phyloP scores from a whole-genome alignment of 2,888 invertebrate species.

The Lasius platythorax region DNA sequence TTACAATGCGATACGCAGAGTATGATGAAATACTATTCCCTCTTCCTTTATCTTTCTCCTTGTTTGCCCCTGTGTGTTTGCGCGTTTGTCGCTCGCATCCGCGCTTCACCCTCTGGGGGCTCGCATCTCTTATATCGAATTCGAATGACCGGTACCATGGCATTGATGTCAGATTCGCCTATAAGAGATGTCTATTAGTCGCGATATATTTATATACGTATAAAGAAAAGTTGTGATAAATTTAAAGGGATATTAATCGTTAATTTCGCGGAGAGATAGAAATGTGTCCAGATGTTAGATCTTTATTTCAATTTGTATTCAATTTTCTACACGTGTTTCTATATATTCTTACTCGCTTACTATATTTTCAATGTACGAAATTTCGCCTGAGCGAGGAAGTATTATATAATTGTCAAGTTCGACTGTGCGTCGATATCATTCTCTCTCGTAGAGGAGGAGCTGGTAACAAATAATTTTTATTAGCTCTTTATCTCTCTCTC shows the following conservation, averaged over 20 bases:
- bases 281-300: background rate
- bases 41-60: constrained; percentile 38
- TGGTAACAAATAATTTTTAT: background rate
- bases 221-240: background rate
- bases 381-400: background rate
- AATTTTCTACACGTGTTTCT: background rate
- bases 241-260: background rate
- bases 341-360: background rate
- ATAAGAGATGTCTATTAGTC: constrained; percentile 36
- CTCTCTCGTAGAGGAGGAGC: background rate
- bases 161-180: constrained; percentile 3
- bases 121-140: constrained; percentile 52
- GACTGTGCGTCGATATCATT: background rate
- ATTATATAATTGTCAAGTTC: background rate
- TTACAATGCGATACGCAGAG: constrained; percentile 55
- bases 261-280: background rate
- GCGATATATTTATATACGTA: background rate
- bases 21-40: constrained; percentile 48
- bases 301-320: background rate
- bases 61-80: constrained; percentile 40
- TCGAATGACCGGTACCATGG: constrained; percentile 31
- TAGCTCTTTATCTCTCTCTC: background rate
- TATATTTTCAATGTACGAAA: background rate
- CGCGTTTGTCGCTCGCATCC: constrained; percentile 36
- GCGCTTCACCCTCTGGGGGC: constrained; percentile 16